These are phyloP conservation scores for Strigamia maritima DNA, from an alignment of 2,888 invertebrate genomes.

Conservation along the genomic window DNA sequence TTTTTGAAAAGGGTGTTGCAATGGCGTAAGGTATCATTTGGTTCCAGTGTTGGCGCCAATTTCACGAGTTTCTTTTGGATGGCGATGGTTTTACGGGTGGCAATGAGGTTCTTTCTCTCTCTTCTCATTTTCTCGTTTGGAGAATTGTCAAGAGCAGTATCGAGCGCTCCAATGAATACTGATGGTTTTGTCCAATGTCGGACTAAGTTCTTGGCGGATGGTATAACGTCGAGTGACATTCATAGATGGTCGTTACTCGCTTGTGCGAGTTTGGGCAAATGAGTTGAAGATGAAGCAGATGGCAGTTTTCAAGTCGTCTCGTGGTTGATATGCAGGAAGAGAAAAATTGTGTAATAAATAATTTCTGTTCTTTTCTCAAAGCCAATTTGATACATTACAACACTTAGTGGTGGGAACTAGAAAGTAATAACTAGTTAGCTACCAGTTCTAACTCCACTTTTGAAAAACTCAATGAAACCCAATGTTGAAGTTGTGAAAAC, in stretches of 20 bases:
- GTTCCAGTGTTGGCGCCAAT: background rate
- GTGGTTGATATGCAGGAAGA: background rate
- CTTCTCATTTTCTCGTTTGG: background rate
- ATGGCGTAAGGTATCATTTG: too few relatives aligned
- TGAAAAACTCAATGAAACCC: too few relatives aligned
- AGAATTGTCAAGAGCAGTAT: constrained; percentile 8
- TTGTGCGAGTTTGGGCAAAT: background rate
- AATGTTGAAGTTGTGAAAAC: too few relatives aligned
- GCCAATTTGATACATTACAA: too few relatives aligned
- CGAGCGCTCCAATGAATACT: constrained; percentile 9
- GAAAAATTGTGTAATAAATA: too few relatives aligned
- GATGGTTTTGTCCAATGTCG: constrained; percentile 8
- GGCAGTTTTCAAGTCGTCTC: background rate
- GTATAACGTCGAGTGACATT: constrained; percentile 3
- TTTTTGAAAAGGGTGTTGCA: too few relatives aligned
- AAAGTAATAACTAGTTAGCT: too few relatives aligned
- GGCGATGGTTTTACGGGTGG: background rate
- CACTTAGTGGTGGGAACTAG: too few relatives aligned
- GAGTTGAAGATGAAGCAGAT: constrained; percentile 4
- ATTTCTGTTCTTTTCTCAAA: too few relatives aligned
- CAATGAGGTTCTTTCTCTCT: background rate
- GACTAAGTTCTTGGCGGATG: constrained; percentile 1
- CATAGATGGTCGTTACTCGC: background rate
- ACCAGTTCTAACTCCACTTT: too few relatives aligned
- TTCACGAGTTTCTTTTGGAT: background rate